Conservation (phyloP, 30 jellyfish, hydroid and myxozoan species). For the Turritopsis dohrnii region DNA sequence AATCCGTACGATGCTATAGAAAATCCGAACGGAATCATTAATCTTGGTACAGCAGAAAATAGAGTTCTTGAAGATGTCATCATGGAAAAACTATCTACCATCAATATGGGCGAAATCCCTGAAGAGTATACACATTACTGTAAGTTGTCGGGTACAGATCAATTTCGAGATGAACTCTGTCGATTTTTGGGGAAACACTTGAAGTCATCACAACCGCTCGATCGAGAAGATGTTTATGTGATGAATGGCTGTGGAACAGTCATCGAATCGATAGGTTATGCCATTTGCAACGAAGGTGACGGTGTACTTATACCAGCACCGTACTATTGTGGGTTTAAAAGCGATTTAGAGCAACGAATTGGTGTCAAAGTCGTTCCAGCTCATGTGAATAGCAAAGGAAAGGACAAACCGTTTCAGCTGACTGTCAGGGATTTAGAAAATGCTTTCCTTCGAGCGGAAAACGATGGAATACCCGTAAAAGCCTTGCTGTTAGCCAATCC, state of each 20-base stretch:
- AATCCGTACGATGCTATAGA: conserved; percentile 42
- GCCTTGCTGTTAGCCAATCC: conserved; percentile 63
- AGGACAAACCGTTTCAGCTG: conserved; percentile 36
- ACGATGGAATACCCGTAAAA: conserved; percentile 35
- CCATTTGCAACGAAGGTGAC: conserved; percentile 62
- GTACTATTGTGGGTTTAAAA: conserved; percentile 59
- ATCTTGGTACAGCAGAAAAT: conserved; percentile 79
- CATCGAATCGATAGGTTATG: conserved; percentile 51
- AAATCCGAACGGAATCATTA: conserved; percentile 65
- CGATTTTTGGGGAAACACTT: conserved; percentile 37
- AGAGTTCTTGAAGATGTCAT: conserved; percentile 35
- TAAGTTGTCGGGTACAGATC: conserved; percentile 46
- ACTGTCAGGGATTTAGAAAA: conserved; percentile 45
- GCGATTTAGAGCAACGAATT: conserved; percentile 42
- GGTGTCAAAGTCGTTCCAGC: conserved; percentile 30
- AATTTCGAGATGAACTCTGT: conserved; percentile 48
- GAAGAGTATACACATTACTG: conserved; percentile 30
- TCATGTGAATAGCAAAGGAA: conserved; percentile 20
- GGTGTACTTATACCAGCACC: conserved; percentile 76
- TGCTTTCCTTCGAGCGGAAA: conserved; percentile 28
- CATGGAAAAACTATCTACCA: conserved; percentile 24
- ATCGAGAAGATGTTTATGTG: conserved; percentile 38
- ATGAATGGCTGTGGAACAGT: conserved; percentile 80
- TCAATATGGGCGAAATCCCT: conserved; percentile 36
- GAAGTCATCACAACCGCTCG: conserved; percentile 37